Percentiles rank a stretch among this genome's conserved stretches.
phyloP scores from a whole-genome alignment of 2,113 vertebrate genomes.

The Paratilapia polleni region DNA sequence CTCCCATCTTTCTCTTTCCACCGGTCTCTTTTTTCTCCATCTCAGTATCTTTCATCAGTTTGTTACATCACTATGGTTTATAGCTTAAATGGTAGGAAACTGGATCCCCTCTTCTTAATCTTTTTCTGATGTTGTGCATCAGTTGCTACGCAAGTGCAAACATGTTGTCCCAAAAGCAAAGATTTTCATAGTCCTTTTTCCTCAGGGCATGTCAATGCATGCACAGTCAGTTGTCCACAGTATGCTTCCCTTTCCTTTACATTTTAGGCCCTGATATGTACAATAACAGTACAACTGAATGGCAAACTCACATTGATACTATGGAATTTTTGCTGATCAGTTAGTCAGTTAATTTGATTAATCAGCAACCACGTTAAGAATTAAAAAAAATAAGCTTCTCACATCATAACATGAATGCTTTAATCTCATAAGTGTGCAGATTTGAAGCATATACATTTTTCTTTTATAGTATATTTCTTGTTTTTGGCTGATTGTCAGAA shows the following conservation, averaged over 20 bases:
- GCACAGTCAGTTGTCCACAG: neutral
- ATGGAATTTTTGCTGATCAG: no score
- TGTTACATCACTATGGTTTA: constrained; percentile 1
- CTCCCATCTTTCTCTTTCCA: neutral
- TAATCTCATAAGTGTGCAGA: neutral
- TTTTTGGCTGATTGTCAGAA: no score
- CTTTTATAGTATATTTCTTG: neutral
- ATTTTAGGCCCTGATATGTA: no score
- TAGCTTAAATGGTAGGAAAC: neutral
- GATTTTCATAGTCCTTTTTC: neutral
- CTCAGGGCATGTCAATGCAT: neutral
- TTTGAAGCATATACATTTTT: neutral
- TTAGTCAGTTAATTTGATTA: no score
- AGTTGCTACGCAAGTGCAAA: neutral
- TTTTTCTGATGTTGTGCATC: neutral
- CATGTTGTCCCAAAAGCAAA: neutral
- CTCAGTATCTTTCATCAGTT: neutral
- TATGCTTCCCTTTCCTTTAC: neutral
- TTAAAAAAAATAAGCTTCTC: neutral
- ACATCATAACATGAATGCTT: neutral
- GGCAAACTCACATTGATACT: no score
- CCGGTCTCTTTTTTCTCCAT: neutral
- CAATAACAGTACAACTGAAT: no score
- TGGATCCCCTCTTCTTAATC: no score
- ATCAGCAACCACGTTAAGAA: neutral